Percentiles rank a stretch among this genome's conserved stretches.
phyloP scores from a whole-genome alignment of 2,888 invertebrate genomes.

The Hypomecis atomaria region DNA sequence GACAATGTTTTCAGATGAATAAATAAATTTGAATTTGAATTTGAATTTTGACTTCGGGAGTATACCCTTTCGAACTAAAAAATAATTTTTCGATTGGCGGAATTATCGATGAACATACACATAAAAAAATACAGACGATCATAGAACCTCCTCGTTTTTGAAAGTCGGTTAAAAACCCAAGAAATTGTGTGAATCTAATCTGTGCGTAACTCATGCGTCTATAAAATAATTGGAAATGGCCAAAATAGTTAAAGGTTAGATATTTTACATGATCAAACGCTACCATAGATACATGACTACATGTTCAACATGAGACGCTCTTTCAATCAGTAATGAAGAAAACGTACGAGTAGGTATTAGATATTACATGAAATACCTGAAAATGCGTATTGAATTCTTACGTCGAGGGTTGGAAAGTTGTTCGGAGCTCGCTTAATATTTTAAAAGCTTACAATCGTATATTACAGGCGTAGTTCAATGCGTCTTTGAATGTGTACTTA shows the following conservation, averaged over 20 bases:
- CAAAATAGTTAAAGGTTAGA: background rate
- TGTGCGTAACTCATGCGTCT: too few relatives aligned
- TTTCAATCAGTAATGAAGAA: background rate
- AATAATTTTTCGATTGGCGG: too few relatives aligned
- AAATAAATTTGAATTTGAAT: too few relatives aligned
- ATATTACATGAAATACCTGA: background rate
- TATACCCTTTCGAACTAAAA: too few relatives aligned
- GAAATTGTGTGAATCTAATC: too few relatives aligned
- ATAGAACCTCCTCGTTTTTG: too few relatives aligned
- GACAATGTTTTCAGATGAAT: too few relatives aligned
- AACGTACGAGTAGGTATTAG: background rate
- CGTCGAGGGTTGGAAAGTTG: background rate
- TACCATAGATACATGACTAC: conserved; percentile 18
- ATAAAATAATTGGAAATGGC: too few relatives aligned
- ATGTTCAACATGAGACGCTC: background rate
- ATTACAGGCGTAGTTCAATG: conserved; percentile 2
- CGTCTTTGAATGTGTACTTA: background rate
- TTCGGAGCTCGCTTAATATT: background rate
- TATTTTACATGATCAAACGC: conserved; percentile 13
- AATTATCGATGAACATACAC: too few relatives aligned
- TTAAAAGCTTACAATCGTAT: conserved; percentile 4
- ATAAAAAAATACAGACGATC: too few relatives aligned
- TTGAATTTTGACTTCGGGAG: too few relatives aligned
- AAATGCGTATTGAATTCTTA: conserved; percentile 1
- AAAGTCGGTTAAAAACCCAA: too few relatives aligned